Conservation (phyloP, 2,797 vertebrate genomes). For the Triplophysa bombifrons region DNA sequence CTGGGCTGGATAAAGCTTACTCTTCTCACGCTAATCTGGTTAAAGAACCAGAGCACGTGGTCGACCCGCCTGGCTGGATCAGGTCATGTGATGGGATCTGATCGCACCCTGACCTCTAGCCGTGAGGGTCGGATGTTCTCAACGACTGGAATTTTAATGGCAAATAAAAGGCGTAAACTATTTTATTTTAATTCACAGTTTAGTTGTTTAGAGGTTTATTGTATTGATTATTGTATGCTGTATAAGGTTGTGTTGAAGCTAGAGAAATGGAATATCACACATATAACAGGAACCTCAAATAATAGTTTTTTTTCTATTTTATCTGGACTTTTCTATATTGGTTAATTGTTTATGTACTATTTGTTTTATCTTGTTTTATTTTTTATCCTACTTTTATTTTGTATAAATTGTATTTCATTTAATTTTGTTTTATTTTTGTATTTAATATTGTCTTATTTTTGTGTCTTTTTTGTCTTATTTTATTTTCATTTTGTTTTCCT, state of each 20-base stretch:
- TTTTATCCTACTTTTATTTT: too few species aligned
- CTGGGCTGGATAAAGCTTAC: conserved; percentile 58
- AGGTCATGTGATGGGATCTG: conserved; percentile 42
- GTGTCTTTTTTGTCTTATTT: too few species aligned
- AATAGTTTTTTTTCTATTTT: too few species aligned
- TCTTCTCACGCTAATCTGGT: conserved; percentile 47
- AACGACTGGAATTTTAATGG: background rate
- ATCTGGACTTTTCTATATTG: too few species aligned
- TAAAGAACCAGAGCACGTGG: conserved; percentile 46
- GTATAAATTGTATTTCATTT: too few species aligned
- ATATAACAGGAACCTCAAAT: too few species aligned
- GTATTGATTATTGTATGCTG: background rate
- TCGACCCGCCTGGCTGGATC: conserved; percentile 6
- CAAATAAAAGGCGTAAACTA: background rate
- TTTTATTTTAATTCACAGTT: conserved; percentile 14
- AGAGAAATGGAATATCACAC: conserved; percentile 4
- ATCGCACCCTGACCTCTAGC: conserved; percentile 6
- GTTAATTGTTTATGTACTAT: too few species aligned
- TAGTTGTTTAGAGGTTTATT: background rate
- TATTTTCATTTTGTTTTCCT: too few species aligned
- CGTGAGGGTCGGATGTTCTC: background rate
- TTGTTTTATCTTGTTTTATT: too few species aligned
- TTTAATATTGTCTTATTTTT: too few species aligned
- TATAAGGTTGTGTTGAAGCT: background rate
- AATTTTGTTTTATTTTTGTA: too few species aligned